Conservation (phyloP, 2,797 vertebrate genomes). For the Chrosomus eos region DNA sequence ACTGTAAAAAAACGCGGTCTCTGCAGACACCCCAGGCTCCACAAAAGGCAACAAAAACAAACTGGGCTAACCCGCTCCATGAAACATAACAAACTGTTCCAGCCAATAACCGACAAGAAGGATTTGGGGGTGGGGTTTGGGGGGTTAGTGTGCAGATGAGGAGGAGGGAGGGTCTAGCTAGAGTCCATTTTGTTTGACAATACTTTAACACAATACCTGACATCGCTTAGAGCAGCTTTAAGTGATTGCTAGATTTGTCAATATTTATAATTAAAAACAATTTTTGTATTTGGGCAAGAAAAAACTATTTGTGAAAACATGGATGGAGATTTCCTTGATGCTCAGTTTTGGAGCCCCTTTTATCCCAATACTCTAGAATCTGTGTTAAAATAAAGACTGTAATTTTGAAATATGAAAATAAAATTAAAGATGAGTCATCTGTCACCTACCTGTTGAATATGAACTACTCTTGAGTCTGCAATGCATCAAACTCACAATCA, state of each 20-base stretch:
- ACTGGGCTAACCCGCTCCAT: too few species aligned
- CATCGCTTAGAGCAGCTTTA: too few species aligned
- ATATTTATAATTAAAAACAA: not conserved
- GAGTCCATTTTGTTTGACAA: too few species aligned
- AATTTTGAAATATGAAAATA: not conserved
- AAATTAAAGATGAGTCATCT: not conserved
- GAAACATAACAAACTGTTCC: too few species aligned
- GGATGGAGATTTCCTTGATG: not conserved
- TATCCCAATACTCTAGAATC: not conserved
- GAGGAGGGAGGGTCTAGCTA: too few species aligned
- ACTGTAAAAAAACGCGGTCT: too few species aligned
- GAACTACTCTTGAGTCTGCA: not conserved
- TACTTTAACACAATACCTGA: too few species aligned
- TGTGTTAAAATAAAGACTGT: not conserved
- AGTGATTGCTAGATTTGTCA: not conserved
- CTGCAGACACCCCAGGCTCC: too few species aligned
- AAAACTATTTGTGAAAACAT: not conserved
- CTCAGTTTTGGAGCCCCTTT: not conserved
- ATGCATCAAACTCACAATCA: conserved; percentile 40
- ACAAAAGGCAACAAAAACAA: too few species aligned
- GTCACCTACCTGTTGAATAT: not conserved
- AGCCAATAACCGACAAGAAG: too few species aligned
- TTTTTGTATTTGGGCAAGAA: not conserved
- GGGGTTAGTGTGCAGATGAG: too few species aligned
- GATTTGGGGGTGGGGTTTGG: too few species aligned